These are phyloP conservation scores for Octopus bimaculoides DNA, from an alignment of 1,140 invertebrate species.

Conservation along the genomic window DNA sequence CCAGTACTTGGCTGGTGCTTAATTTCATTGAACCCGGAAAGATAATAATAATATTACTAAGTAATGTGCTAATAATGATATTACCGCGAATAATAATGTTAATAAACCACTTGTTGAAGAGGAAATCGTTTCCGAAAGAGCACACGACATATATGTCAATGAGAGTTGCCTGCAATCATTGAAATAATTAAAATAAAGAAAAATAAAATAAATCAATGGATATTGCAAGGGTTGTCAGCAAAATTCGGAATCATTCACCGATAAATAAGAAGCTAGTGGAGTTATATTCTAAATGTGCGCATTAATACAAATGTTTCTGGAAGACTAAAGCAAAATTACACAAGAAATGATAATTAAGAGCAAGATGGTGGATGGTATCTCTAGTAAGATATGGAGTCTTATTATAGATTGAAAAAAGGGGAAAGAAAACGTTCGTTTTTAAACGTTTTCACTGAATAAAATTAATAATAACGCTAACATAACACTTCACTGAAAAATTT, in stretches of 20 bases:
- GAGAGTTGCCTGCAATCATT: neutral
- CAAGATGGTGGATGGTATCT: neutral
- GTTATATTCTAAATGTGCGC: neutral
- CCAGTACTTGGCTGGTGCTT: no score
- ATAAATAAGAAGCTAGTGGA: neutral
- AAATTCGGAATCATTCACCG: neutral
- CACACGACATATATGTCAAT: neutral
- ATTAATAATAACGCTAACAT: no score
- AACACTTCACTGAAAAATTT: no score
- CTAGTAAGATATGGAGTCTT: no score
- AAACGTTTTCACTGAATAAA: no score
- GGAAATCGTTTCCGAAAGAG: neutral
- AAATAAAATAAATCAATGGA: neutral
- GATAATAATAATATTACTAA: no score
- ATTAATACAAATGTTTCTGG: neutral
- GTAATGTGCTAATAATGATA: neutral
- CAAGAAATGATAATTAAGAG: neutral
- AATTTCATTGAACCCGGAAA: no score
- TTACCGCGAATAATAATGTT: neutral
- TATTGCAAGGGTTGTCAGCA: neutral
- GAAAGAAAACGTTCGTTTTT: no score
- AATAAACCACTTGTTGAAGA: neutral
- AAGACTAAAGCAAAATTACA: neutral
- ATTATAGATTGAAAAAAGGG: no score
- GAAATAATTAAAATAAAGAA: constrained; percentile 1